Percentiles rank a stretch among this genome's conserved stretches.
Conservation (phyloP, 2,888 invertebrate species). For the Thymelicus acteon region DNA sequence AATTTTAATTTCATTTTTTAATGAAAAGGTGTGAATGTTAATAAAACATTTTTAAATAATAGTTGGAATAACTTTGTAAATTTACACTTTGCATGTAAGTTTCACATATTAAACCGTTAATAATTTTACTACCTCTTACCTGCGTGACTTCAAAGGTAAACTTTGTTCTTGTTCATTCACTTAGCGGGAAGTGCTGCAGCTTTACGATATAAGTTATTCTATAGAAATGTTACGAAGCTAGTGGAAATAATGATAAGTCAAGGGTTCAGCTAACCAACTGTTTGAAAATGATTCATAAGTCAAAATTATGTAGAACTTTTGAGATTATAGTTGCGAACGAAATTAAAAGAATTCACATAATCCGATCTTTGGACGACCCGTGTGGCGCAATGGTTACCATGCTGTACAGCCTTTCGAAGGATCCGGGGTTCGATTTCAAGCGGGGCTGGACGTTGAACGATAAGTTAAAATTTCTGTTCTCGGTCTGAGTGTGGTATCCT, state of each 20-base stretch:
- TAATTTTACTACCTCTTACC: neutral
- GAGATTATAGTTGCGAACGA: no score
- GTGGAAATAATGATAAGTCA: neutral
- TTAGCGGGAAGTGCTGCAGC: neutral
- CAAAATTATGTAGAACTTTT: no score
- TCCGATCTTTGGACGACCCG: no score
- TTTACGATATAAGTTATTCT: slow-evolving; percentile 5
- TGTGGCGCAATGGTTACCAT: no score
- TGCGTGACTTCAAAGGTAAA: neutral
- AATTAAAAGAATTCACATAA: no score
- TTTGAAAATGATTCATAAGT: neutral
- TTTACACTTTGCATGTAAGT: neutral
- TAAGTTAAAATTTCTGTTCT: no score
- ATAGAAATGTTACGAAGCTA: slow-evolving; percentile 4
- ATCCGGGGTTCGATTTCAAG: no score
- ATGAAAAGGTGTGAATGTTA: no score
- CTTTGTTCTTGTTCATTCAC: neutral
- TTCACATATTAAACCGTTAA: neutral
- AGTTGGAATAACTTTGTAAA: neutral
- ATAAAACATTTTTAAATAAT: neutral
- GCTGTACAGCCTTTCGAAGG: no score
- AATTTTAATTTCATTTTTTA: no score
- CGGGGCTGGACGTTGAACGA: no score
- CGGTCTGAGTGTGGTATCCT: no score
- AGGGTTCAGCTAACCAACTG: neutral